phyloP scores from a whole-genome alignment of 2,113 vertebrate genomes.

The Colaptes auratus region DNA sequence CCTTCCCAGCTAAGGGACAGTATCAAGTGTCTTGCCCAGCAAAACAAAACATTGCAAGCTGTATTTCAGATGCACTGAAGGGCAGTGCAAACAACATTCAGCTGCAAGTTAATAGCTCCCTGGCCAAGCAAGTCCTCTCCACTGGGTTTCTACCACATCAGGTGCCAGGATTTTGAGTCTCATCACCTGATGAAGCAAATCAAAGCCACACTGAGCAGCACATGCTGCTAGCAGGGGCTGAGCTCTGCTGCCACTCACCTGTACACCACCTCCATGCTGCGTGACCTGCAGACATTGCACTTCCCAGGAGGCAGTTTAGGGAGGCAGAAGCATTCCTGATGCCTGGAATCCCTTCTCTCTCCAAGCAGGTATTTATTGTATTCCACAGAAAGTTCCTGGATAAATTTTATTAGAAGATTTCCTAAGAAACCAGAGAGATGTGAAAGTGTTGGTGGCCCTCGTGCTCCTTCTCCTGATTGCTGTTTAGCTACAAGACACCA shows the following conservation, averaged over 20 bases:
- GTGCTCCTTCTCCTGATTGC: neutral
- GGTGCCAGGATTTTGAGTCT: neutral
- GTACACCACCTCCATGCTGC: neutral
- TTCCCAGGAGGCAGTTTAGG: neutral
- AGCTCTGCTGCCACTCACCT: constrained; percentile 16
- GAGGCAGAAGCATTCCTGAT: constrained; percentile 30
- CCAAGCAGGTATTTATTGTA: constrained; percentile 68
- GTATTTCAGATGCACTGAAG: neutral
- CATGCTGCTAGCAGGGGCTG: rapidly evolving
- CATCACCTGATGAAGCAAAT: neutral
- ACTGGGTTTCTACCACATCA: neutral
- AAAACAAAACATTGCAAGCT: neutral
- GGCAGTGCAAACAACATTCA: neutral
- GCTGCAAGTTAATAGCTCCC: neutral
- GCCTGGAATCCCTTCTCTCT: neutral
- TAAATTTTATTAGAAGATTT: constrained; percentile 63
- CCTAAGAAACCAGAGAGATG: constrained; percentile 41
- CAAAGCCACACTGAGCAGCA: neutral
- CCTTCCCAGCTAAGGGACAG: neutral
- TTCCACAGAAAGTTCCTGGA: constrained; percentile 48
- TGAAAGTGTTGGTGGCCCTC: neutral
- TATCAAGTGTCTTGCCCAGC: neutral
- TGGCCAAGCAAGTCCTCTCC: neutral
- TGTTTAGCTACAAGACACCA: neutral
- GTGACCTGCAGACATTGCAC: constrained; percentile 42